Evolutionary conservation across 1,140 invertebrate species (phyloP), one percentile per base, ranked within the genome.

Genomic region (Ips typographus): DNA sequence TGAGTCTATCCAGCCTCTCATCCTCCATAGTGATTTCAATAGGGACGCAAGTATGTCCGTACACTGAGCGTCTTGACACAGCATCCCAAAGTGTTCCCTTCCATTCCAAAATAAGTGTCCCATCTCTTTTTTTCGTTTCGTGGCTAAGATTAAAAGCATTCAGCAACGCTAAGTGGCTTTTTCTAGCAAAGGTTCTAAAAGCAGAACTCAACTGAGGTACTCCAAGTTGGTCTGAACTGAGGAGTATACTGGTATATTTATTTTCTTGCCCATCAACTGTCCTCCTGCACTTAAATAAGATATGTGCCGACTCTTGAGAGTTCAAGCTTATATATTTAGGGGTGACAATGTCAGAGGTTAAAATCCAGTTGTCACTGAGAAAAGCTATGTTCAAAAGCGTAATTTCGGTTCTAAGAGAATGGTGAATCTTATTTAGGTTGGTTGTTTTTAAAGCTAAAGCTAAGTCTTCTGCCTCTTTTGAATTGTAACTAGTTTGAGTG

Each of bases 401-500:
- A 44, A 91, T 83, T 75, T 89, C 86, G 42, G 86, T 85, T 43
- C 84, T 80, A 47, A 85, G 82, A 1, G 83, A 78, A 75, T 87
- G 83, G 66, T 88, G 84, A n/a, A 85, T 80, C 72, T 87, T 85
- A 81, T 89, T 89, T 5, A 85, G 81, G 78, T 91, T 91, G 72
- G 87, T 87, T 1, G 89, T 79, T 67, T 85, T 85, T 22, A 90
- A 76, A 55, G 86, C 84, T 3, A 91, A 73, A 53, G 87, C 86
- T 61, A 90, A 78, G 7, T 87, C 82, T 53, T 84, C 77, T 1
- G 80, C 77, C 65, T 82, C 81, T 62, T 79, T 84, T 8, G 82
- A 71, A 56, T 83, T 82, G 59, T 81, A 82, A 71, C 84, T 85
- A 72, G 81, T 81, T 40, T 79, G 77, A 3, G 83, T 82, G 41